Percentiles rank a stretch among this genome's conserved stretches.
These are phyloP conservation scores for Halcyon senegalensis DNA, from an alignment of 2,113 vertebrate species.

Conservation along the genomic window DNA sequence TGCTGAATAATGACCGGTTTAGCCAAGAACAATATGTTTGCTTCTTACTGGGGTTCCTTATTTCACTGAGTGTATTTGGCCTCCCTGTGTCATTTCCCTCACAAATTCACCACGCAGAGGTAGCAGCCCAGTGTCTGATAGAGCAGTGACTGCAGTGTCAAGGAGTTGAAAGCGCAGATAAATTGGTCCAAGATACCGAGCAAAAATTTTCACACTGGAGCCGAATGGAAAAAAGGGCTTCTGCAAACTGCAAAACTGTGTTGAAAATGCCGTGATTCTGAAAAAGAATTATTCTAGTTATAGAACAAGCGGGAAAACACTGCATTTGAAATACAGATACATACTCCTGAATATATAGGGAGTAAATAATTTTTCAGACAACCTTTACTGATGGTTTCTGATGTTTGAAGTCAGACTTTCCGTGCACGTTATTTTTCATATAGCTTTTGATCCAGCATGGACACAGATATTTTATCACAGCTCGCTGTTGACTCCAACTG, in stretches of 20 bases:
- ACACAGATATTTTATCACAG: background rate
- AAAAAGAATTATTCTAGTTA: background rate
- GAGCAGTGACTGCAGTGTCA: background rate
- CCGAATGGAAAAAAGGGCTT: background rate
- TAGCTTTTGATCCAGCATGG: accelerated
- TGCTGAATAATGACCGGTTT: background rate
- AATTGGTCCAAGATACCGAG: background rate
- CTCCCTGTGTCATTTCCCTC: background rate
- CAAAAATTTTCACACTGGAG: background rate
- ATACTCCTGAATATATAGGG: accelerated
- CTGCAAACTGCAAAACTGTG: background rate
- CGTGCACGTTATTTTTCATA: background rate
- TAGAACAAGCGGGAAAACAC: background rate
- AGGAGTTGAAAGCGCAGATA: background rate
- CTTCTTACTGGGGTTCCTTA: background rate
- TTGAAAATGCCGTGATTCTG: background rate
- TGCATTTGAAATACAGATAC: background rate
- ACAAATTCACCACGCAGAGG: background rate
- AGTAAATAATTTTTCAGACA: background rate
- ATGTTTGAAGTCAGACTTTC: background rate
- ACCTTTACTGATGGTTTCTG: background rate
- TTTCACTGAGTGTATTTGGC: background rate
- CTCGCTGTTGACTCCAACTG: background rate
- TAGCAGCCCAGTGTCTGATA: background rate
- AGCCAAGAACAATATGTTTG: constrained; percentile 3